Evolutionary conservation across 1,140 invertebrate species (phyloP).

Genomic region (Pissodes strobi): DNA sequence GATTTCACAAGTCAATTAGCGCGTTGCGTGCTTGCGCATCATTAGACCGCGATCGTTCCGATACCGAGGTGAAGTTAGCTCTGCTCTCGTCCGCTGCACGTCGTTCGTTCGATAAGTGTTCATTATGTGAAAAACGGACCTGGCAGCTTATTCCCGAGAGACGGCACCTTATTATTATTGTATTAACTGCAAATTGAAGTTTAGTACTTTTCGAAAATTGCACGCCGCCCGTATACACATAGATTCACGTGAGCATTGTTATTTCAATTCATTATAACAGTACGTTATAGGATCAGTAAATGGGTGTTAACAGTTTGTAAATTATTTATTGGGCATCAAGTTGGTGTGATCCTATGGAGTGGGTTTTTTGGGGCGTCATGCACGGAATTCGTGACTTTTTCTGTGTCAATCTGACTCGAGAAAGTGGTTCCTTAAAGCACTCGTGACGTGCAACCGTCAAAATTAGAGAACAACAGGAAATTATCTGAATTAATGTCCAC

Average conservation of each 20-base stretch:
- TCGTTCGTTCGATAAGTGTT: slow-evolving; percentile 28
- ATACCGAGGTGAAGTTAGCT: slow-evolving; percentile 30
- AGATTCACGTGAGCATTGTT: slow-evolving; percentile 23
- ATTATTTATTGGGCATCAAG: neutral
- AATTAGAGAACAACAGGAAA: too few species aligned
- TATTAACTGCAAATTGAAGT: slow-evolving; percentile 42
- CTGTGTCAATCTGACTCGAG: too few species aligned
- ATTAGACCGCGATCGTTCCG: slow-evolving; percentile 39
- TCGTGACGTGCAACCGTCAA: too few species aligned
- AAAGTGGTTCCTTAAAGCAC: too few species aligned
- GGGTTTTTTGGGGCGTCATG: neutral
- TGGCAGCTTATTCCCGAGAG: slow-evolving; percentile 20
- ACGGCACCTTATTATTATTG: slow-evolving; percentile 39
- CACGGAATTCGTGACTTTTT: neutral
- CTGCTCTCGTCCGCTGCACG: slow-evolving; percentile 4
- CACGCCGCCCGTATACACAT: slow-evolving; percentile 8
- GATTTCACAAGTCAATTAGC: slow-evolving; percentile 54
- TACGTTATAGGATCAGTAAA: slow-evolving; percentile 3
- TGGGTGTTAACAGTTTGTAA: slow-evolving; percentile 9
- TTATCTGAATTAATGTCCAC: too few species aligned
- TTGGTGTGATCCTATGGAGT: neutral
- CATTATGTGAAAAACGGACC: slow-evolving; percentile 38
- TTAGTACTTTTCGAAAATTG: slow-evolving; percentile 34
- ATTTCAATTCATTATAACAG: slow-evolving; percentile 34
- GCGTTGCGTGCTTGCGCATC: slow-evolving; percentile 47